Conservation (phyloP, 1,140 invertebrate species). For the Heterodera carotae region DNA sequence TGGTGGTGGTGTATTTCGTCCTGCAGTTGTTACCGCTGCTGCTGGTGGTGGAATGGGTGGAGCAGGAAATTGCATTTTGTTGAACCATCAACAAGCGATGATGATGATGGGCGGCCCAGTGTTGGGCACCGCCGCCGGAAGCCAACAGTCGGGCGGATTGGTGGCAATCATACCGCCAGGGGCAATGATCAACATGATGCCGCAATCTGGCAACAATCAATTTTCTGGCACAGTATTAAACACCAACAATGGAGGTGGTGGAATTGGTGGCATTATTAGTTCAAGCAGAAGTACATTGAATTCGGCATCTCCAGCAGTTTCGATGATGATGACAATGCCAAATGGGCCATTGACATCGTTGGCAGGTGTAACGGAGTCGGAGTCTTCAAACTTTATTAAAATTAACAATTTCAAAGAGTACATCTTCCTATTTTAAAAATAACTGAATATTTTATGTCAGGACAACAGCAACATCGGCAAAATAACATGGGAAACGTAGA, state of each 20-base stretch:
- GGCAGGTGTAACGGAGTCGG: background rate
- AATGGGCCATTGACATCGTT: background rate
- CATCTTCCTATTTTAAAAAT: background rate
- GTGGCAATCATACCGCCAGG: background rate
- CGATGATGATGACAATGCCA: background rate
- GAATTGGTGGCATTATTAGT: background rate
- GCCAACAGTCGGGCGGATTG: background rate
- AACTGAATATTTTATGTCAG: background rate
- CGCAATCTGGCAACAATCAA: background rate
- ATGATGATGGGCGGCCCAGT: background rate
- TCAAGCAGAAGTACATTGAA: background rate
- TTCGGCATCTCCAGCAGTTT: background rate
- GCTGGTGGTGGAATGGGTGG: background rate
- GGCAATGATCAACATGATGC: background rate
- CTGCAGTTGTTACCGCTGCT: background rate
- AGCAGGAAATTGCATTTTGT: background rate
- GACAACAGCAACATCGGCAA: conserved; percentile 5
- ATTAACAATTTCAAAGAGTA: background rate
- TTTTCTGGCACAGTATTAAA: background rate
- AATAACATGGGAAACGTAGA: conserved; percentile 11
- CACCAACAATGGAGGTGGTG: no score
- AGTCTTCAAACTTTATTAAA: conserved; percentile 1
- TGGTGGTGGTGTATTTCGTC: background rate
- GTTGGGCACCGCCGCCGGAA: background rate
- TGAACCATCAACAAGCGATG: background rate